Percentiles rank a stretch among this genome's conserved stretches.
phyloP scores from a whole-genome alignment of 2,888 invertebrate genomes.

The Metallyticus violacea region DNA sequence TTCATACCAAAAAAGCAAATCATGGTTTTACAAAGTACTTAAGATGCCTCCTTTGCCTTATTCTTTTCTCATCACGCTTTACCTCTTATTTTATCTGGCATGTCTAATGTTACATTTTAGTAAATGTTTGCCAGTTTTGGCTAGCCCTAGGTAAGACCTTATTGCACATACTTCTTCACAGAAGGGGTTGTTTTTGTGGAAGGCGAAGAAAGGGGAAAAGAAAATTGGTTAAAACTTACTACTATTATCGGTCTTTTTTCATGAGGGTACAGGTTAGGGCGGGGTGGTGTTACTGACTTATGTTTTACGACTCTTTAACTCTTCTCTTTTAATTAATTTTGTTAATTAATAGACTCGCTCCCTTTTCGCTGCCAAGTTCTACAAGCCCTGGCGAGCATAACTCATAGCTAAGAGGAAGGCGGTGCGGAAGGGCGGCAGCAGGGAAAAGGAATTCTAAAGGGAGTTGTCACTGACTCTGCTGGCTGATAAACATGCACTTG shows the following conservation, averaged over 20 bases:
- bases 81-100: no score
- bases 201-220: not conserved
- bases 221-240: slow-evolving; percentile 14
- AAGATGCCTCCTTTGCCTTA: no score
- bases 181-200: not conserved
- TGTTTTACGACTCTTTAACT: slow-evolving; percentile 31
- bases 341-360: slow-evolving; percentile 30
- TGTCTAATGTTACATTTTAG: no score
- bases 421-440: no score
- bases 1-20: no score
- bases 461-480: no score
- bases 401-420: not conserved
- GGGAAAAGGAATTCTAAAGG: not conserved
- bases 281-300: not conserved
- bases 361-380: not conserved
- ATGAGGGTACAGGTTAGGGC: not conserved
- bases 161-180: not conserved
- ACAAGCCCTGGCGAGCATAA: not conserved
- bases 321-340: slow-evolving; percentile 32
- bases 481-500: not conserved
- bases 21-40: no score
- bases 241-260: not conserved
- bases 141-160: not conserved
- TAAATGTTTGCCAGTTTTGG: no score
- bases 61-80: no score